Evolutionary conservation across 1,140 invertebrate genomes (phyloP).

Genomic region (Planococcus citri): DNA sequence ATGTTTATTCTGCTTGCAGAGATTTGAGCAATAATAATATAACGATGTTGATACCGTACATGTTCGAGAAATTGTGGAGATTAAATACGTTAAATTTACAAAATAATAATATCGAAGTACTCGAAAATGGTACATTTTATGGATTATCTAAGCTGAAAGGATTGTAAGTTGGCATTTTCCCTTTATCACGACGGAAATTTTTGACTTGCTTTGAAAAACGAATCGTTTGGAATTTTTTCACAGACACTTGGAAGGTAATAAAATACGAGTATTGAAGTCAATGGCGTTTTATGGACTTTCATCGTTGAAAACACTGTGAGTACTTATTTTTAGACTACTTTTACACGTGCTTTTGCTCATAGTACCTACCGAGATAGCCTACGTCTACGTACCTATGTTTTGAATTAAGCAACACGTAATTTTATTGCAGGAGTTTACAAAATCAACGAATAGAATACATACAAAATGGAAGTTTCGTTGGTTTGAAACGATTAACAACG

Average conservation of each 20-base stretch:
- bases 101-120: slow-evolving; percentile 31
- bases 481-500: slow-evolving; percentile 28
- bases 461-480: slow-evolving; percentile 30
- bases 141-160: slow-evolving; percentile 32
- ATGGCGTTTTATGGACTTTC: slow-evolving; percentile 32
- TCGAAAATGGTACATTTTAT: slow-evolving; percentile 32
- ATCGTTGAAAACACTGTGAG: slow-evolving; percentile 31
- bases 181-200: no score
- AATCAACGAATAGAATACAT: slow-evolving; percentile 29
- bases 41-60: slow-evolving; percentile 27
- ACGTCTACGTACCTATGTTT: no score
- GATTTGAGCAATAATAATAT: slow-evolving; percentile 34
- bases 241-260: slow-evolving; percentile 32
- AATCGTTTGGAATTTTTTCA: no score
- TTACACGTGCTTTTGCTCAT: no score
- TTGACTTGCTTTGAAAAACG: no score
- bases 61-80: slow-evolving; percentile 33
- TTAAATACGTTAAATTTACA: slow-evolving; percentile 33
- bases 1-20: slow-evolving; percentile 22
- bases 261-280: slow-evolving; percentile 29
- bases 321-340: slow-evolving; percentile 16
- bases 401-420: no score
- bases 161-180: slow-evolving; percentile 31
- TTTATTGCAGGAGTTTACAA: slow-evolving; percentile 29
- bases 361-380: no score